Conservation (phyloP, 2,113 vertebrate species). For the Lepisosteus osseus region DNA sequence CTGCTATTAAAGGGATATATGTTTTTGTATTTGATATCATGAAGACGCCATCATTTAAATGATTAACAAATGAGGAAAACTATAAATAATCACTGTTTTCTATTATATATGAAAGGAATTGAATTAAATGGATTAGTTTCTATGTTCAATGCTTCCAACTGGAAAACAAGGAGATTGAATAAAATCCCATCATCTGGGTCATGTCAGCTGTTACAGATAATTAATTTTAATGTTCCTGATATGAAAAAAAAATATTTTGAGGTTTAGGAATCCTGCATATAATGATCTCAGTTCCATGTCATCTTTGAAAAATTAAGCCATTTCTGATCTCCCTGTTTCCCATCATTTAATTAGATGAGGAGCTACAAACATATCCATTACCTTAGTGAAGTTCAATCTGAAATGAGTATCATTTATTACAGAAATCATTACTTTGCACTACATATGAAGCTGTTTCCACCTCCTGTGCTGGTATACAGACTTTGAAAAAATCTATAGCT, state of each 20-base stretch:
- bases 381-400: constrained; percentile 26
- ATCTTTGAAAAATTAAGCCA: constrained; percentile 52
- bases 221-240: constrained; percentile 10
- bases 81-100: too few species aligned
- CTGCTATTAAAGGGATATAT: too few species aligned
- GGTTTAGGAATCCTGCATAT: constrained; percentile 43
- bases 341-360: constrained; percentile 54
- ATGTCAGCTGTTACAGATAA: constrained; percentile 15
- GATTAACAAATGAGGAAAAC: too few species aligned
- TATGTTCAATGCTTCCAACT: neutral
- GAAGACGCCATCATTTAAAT: too few species aligned
- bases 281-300: constrained; percentile 40
- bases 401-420: constrained; percentile 36
- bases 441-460: constrained; percentile 31
- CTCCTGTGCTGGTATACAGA: neutral
- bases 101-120: neutral
- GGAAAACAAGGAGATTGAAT: constrained; percentile 1
- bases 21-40: too few species aligned
- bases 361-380: constrained; percentile 42
- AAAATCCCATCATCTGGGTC: neutral
- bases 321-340: constrained; percentile 44
- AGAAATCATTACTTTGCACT: constrained; percentile 34
- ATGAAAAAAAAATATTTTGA: constrained; percentile 30
- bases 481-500: constrained; percentile 23
- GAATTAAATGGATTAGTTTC: neutral